A percentile compares a stretch with the other conserved stretches of the same genome.
Conservation (phyloP, 1,140 invertebrate species). For the Geopemphigus sp. region DNA sequence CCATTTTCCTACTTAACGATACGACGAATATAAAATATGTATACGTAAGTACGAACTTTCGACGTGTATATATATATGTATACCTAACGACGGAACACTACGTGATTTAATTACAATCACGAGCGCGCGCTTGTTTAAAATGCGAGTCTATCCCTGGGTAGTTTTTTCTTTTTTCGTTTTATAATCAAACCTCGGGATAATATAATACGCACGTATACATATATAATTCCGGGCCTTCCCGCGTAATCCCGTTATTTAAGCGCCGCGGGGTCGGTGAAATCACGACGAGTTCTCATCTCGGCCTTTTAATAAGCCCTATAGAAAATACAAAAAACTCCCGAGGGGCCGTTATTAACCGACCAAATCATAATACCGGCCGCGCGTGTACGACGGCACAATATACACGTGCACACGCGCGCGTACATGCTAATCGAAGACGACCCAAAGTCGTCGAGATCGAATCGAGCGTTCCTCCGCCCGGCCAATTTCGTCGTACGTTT, state of each 20-base stretch:
- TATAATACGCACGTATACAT: not conserved
- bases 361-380: not conserved
- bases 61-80: not conserved
- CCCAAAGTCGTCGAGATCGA: not conserved
- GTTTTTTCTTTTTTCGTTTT: not conserved
- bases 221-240: not conserved
- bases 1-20: constrained; percentile 11
- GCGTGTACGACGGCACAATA: no score
- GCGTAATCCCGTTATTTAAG: constrained; percentile 13
- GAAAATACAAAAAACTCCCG: constrained; percentile 29
- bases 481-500: no score
- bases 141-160: not conserved
- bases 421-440: no score
- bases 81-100: not conserved
- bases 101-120: constrained; percentile 41
- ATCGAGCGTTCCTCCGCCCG: not conserved
- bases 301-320: constrained; percentile 37
- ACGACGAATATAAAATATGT: no score
- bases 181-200: constrained; percentile 30
- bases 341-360: not conserved
- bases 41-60: constrained; percentile 1
- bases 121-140: constrained; percentile 13
- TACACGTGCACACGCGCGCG: not conserved
- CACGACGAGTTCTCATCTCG: constrained; percentile 6
- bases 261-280: constrained; percentile 14